Evolutionary conservation across 2,888 invertebrate species (phyloP).

Genomic region (Dryococelus australis): DNA sequence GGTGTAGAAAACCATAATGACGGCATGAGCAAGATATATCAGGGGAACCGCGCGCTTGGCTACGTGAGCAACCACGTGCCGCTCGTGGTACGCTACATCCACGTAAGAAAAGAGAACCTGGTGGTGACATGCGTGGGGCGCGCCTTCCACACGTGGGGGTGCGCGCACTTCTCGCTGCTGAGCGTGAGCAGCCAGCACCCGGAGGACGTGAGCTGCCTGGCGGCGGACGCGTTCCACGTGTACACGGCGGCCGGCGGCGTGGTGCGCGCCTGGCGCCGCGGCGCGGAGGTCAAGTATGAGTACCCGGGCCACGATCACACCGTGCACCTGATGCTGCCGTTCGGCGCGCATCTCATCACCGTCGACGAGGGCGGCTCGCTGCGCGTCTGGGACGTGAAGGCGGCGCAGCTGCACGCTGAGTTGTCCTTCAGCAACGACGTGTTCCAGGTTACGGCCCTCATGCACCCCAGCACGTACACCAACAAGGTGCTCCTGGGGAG

Average conservation of each 20-base stretch:
- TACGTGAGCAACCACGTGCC: slow-evolving; percentile 94
- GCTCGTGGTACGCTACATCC: slow-evolving; percentile 82
- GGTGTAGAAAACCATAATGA: background rate
- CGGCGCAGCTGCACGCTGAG: slow-evolving; percentile 73
- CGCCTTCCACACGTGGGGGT: slow-evolving; percentile 92
- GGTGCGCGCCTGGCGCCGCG: slow-evolving; percentile 88
- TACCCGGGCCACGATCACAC: slow-evolving; percentile 76
- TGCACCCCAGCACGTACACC: slow-evolving; percentile 93
- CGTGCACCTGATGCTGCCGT: slow-evolving; percentile 82
- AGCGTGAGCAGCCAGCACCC: slow-evolving; percentile 85
- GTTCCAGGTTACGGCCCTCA: slow-evolving; percentile 83
- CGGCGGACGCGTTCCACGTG: slow-evolving; percentile 76
- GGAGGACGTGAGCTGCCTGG: slow-evolving; percentile 78
- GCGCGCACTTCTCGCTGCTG: slow-evolving; percentile 78
- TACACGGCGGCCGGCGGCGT: slow-evolving; percentile 80
- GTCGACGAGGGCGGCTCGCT: slow-evolving; percentile 80
- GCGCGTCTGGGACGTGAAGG: slow-evolving; percentile 85
- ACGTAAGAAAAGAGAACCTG: slow-evolving; percentile 84
- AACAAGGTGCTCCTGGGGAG: slow-evolving; percentile 89
- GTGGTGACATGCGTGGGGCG: slow-evolving; percentile 91
- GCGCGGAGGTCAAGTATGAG: slow-evolving; percentile 81
- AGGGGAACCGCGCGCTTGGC: slow-evolving; percentile 70
- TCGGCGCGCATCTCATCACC: slow-evolving; percentile 85
- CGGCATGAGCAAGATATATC: slow-evolving; percentile 32
- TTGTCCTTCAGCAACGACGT: slow-evolving; percentile 69